These are phyloP conservation scores for Erebia epiphron DNA, from an alignment of 2,888 invertebrate genomes.

Conservation along the genomic window DNA sequence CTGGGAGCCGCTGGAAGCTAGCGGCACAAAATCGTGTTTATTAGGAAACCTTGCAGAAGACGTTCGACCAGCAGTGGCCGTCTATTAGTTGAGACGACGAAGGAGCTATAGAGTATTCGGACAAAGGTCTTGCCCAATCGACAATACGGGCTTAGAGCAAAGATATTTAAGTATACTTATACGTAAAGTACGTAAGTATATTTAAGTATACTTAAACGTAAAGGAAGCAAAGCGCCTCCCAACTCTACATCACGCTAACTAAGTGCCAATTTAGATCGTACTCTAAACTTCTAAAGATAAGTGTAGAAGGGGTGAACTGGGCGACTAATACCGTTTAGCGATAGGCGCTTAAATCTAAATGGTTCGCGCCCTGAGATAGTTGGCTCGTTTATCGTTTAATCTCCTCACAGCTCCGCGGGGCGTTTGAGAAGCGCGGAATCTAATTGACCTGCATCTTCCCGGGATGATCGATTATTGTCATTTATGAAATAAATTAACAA, in stretches of 20 bases:
- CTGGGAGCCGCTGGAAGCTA: no score
- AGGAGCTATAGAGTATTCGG: no score
- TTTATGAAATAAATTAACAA: constrained; percentile 21
- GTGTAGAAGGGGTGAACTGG: background rate
- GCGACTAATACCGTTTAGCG: constrained; percentile 21
- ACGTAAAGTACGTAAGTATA: no score
- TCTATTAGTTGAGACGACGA: no score
- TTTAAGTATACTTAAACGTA: no score
- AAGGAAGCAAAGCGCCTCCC: background rate
- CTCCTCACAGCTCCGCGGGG: constrained; percentile 41
- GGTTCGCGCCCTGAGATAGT: constrained; percentile 31
- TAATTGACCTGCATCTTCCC: constrained; percentile 41
- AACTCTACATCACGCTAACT: background rate
- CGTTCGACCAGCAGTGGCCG: no score
- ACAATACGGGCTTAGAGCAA: no score
- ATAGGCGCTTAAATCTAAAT: constrained; percentile 25
- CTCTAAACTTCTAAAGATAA: constrained; percentile 15
- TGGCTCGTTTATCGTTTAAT: constrained; percentile 42
- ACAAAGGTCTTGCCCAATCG: no score
- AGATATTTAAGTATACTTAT: no score
- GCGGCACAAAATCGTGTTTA: no score
- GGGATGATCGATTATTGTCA: constrained; percentile 38
- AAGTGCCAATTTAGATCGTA: constrained; percentile 1
- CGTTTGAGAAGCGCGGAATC: constrained; percentile 40
- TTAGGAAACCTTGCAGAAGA: no score